A percentile compares a stretch with the other conserved stretches of the same genome.
These are phyloP conservation scores for Leptinotarsa haldemani DNA, from an alignment of 2,888 invertebrate species.

Conservation along the genomic window DNA sequence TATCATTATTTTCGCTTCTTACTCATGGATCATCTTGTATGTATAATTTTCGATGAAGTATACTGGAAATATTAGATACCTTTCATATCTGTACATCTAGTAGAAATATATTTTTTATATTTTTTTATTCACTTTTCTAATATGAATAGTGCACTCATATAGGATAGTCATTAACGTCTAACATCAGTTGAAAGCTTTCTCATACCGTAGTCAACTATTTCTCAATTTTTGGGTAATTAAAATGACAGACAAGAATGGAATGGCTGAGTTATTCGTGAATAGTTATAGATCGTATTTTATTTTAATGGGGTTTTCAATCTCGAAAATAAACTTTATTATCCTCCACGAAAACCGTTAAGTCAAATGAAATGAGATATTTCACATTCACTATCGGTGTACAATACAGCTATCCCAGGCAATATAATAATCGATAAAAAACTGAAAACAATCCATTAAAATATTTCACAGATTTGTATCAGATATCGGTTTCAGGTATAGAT, in stretches of 20 bases:
- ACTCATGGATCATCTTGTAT: no score
- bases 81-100: no score
- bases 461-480: conserved; percentile 23
- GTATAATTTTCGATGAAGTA: no score
- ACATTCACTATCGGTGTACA: not conserved
- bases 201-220: not conserved
- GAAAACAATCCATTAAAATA: conserved; percentile 30
- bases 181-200: not conserved
- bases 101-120: no score
- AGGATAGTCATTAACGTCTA: not conserved
- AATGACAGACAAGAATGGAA: not conserved
- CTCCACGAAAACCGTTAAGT: not conserved
- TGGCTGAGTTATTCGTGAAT: not conserved
- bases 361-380: conserved; percentile 11
- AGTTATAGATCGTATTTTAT: conserved; percentile 15
- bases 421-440: conserved; percentile 2
- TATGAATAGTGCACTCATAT: no score
- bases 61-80: no score
- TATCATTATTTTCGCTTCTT: no score
- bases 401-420: conserved; percentile 4
- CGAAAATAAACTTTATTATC: conserved; percentile 4
- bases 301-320: conserved; percentile 8
- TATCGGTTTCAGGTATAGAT: not conserved
- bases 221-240: conserved; percentile 1
- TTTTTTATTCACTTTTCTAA: no score